Conservation (phyloP, 1,140 invertebrate genomes). For the Capitella teleta region DNA sequence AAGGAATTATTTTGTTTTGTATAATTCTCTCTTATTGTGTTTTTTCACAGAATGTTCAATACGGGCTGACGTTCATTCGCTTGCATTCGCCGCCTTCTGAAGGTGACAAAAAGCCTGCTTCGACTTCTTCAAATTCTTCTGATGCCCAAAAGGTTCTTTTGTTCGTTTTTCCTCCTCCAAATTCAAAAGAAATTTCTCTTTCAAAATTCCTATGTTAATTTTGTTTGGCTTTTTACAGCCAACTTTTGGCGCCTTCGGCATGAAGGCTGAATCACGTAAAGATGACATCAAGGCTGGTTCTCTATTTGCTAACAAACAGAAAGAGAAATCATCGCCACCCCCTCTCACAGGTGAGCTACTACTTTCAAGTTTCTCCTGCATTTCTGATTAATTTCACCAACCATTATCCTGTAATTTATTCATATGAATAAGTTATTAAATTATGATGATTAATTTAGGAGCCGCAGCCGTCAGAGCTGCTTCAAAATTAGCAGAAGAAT, state of each 20-base stretch:
- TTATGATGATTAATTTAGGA: conserved; percentile 9
- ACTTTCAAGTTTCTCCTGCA: too few relatives aligned
- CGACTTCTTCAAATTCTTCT: too few relatives aligned
- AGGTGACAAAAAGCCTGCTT: conserved; percentile 3
- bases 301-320: conserved; percentile 44
- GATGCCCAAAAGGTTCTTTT: too few relatives aligned
- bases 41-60: conserved; percentile 50
- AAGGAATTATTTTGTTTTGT: neutral
- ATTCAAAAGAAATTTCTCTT: too few relatives aligned
- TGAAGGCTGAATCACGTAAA: too few relatives aligned
- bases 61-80: conserved; percentile 68
- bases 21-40: neutral
- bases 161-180: too few relatives aligned
- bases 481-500: conserved; percentile 12
- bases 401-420: too few relatives aligned
- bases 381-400: too few relatives aligned
- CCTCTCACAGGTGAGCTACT: conserved; percentile 14
- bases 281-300: conserved; percentile 40
- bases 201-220: too few relatives aligned
- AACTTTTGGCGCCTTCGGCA: too few relatives aligned
- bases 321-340: conserved; percentile 13
- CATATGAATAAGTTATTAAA: too few relatives aligned
- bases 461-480: conserved; percentile 15
- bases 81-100: conserved; percentile 46
- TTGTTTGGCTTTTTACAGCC: too few relatives aligned